A percentile compares a stretch with the other conserved stretches of the same genome.
Evolutionary conservation across 2,888 invertebrate species (phyloP).

Genomic region (Eumacrocentrus americanus): DNA sequence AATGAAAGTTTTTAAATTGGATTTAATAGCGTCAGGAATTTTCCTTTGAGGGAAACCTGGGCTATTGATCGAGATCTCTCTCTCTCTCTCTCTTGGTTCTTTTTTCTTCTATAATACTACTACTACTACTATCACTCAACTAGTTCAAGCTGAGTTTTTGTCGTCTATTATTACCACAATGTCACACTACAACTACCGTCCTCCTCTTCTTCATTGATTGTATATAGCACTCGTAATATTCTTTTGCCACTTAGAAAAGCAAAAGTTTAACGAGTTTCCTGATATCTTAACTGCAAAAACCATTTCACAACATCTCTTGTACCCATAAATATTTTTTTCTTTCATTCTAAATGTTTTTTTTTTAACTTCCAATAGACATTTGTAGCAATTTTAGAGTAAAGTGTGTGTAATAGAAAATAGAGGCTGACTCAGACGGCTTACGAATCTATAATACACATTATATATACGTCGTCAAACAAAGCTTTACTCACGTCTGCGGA

Average conservation of each 20-base stretch:
- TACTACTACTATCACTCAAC: neutral
- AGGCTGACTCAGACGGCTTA: constrained; percentile 11
- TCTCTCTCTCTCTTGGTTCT: constrained; percentile 15
- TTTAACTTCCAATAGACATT: neutral
- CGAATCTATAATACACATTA: constrained; percentile 2
- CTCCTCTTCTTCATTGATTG: neutral
- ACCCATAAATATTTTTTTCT: neutral
- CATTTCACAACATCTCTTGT: neutral
- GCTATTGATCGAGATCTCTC: constrained; percentile 52
- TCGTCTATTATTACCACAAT: neutral
- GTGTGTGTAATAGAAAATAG: neutral
- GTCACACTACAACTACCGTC: neutral
- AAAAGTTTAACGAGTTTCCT: neutral
- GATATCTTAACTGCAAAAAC: too few relatives aligned
- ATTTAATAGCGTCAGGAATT: constrained; percentile 60
- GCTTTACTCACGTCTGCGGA: constrained; percentile 16
- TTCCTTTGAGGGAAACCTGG: constrained; percentile 55
- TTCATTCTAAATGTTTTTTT: constrained; percentile 6
- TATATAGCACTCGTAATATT: neutral
- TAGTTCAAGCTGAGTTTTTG: too few relatives aligned
- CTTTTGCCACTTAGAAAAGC: neutral
- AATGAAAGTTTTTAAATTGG: constrained; percentile 59
- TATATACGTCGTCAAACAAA: constrained; percentile 1
- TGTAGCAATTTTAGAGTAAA: neutral
- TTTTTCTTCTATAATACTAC: constrained; percentile 22